Base-by-base conservation (phyloP, 53 echinoderm and acorn worm species). In the Holothuria scabra region DNA sequence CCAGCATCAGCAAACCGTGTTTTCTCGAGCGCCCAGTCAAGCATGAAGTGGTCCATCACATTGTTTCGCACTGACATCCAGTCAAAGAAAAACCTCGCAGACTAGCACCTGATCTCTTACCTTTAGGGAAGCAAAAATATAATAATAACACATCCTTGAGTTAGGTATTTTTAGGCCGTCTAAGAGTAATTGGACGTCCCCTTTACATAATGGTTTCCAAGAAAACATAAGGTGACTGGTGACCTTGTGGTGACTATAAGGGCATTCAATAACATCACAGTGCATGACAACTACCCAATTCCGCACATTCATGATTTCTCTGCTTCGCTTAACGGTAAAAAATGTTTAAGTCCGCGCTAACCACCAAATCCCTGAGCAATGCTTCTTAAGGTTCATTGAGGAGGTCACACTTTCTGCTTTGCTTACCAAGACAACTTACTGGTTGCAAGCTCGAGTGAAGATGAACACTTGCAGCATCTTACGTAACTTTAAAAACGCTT, bases 171-270 rank as follows among this genome's bases (percentile, higher is more conserved):
- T 79, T 57, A 10, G 79, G 19, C 52, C 56, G 26, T 79, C 79
- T 31, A 79, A 59, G 18, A 79, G 79, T 29, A 57, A 49, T 83
- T 65, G 83, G 66, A 44, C 84, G 19, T 79, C 67, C 1, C 90
- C 76, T 1, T 41, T n/a, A 10, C 89, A 89, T 38, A 76, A n/a
- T 89, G 84, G 90, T 74, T 0, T 72, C 90, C 2, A 90, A 86
- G 55, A 86, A 69, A 16, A 59, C 86, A 12, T 10, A 5, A 10
- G 66, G 87, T 0, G 80, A 86, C 25, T 80, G 80, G 87, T 31
- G 60, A 66, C 80, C 81, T 67, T 86, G 80, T 26, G 67, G 84
- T 20, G 37, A 84, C 56, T 84, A 84, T 29, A 67, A n/a, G 84
- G 28, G 84, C 60, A 14, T 57, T 86, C 1, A 87, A 81, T 57